Evolutionary conservation across 2,113 vertebrate species (phyloP).

Genomic region (Apaloderma vittatum): DNA sequence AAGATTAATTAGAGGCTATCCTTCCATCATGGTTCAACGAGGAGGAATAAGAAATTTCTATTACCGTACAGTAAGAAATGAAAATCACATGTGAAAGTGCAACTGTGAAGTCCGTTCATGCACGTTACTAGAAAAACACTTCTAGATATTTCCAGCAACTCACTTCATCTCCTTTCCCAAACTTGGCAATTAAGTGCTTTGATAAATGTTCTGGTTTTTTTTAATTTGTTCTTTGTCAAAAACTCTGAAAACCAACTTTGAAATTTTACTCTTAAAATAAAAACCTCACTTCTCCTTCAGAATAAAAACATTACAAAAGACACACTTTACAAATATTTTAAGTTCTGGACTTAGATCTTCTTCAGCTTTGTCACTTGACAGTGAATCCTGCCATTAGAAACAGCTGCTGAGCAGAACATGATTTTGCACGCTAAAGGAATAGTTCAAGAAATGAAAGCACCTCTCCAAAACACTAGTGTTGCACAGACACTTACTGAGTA

Average conservation of each 20-base stretch:
- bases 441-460: neutral
- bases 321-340: neutral
- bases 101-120: neutral
- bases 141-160: neutral
- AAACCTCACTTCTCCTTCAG: neutral
- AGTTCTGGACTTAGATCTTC: neutral
- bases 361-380: neutral
- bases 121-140: neutral
- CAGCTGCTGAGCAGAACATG: neutral
- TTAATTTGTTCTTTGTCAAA: neutral
- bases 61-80: conserved; percentile 8
- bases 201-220: neutral
- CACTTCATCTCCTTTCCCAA: neutral
- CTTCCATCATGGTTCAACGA: neutral
- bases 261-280: neutral
- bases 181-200: neutral
- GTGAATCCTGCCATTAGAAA: neutral
- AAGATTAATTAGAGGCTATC: conserved; percentile 34
- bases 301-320: neutral
- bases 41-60: neutral
- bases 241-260: neutral
- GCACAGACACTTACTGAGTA: neutral
- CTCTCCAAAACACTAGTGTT: neutral
- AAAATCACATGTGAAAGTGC: conserved; percentile 2
- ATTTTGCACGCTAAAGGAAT: neutral